Evolutionary conservation across 2,797 vertebrate genomes (phyloP), one percentile per base, ranked within the genome.

Genomic region (Triplophysa yarkandensis): DNA sequence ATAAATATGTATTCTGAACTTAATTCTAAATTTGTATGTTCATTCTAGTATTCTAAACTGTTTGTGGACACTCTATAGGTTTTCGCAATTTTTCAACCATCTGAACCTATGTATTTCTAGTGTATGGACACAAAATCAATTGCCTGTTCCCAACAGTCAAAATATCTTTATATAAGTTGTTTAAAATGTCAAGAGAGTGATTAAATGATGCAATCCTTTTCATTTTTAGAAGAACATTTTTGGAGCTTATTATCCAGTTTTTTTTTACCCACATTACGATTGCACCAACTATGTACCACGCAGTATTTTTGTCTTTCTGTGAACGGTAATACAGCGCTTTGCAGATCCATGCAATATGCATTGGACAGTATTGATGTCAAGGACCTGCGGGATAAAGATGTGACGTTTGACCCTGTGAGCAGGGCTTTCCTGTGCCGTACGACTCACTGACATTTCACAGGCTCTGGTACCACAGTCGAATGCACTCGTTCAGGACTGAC

Each of bases 361-460:
- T 68, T 48, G 36, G 23, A 58, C 5, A 19, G 60, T 72, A 62
- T 61, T 69, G 68, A 32, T 68, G 36, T 68, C 70, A 46, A 32
- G 25, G 63, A 72, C 39, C 68, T 76, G 68, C 64, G 19, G 72
- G 50, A 63, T 19, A 34, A 32, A 60, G 71, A 68, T 5, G 9
- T 68, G 50, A 52, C 8, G 62, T 58, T 62, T 74, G 66, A 27
- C 54, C 54, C 34, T n/a, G 6, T 11, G 57, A 73, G 28, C 41
- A 61, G 67, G 43, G 57, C 41, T 71, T 69, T 68, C 76, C 65
- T 74, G 50, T 25, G 21, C 57, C 11, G 50, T 66, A 63, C 25
- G 17, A 68, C 61, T 43, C 77, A 6, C 46, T 80, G 77, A 71
- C 74, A 82, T 80, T 82, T 69, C 67, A 2, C n/a, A 0, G 67